Percentiles rank a stretch among this genome's conserved stretches.
These are phyloP conservation scores for Rana temporaria DNA, from an alignment of 2,113 vertebrate species.

Conservation along the genomic window DNA sequence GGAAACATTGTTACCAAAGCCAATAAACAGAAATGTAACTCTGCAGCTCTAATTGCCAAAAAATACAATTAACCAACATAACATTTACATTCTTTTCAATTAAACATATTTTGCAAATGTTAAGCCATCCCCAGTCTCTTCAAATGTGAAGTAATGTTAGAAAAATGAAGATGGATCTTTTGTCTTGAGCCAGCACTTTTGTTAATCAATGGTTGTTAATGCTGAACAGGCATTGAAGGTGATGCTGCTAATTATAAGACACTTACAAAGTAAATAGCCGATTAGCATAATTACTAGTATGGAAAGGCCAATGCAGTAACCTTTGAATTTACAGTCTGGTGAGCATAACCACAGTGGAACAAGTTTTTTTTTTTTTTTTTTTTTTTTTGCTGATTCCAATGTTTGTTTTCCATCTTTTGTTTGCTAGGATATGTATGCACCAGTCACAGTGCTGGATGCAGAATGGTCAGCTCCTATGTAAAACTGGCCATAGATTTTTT, in stretches of 20 bases:
- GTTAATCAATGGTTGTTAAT: slow-evolving; percentile 9
- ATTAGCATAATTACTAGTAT: background rate
- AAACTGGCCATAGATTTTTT: too few relatives aligned
- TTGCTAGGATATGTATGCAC: too few relatives aligned
- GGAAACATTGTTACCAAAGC: background rate
- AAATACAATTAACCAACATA: background rate
- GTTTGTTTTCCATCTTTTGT: too few relatives aligned
- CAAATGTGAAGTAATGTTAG: slow-evolving; percentile 15
- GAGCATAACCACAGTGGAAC: background rate
- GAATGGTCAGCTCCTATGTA: too few relatives aligned
- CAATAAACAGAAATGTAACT: background rate
- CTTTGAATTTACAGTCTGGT: background rate
- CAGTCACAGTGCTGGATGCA: too few relatives aligned
- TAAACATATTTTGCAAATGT: slow-evolving; percentile 8
- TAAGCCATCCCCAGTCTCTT: background rate
- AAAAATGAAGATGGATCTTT: slow-evolving; percentile 26
- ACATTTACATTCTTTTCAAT: slow-evolving; percentile 31
- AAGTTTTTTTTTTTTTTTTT: too few relatives aligned
- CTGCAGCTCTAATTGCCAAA: background rate
- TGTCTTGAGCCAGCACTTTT: slow-evolving; percentile 14
- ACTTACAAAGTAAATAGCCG: background rate
- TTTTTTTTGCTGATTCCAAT: too few relatives aligned
- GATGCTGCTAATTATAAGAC: background rate
- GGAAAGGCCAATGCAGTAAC: background rate
- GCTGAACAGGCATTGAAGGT: background rate